phyloP scores from a whole-genome alignment of 2,113 vertebrate genomes.

The Strigops habroptila region DNA sequence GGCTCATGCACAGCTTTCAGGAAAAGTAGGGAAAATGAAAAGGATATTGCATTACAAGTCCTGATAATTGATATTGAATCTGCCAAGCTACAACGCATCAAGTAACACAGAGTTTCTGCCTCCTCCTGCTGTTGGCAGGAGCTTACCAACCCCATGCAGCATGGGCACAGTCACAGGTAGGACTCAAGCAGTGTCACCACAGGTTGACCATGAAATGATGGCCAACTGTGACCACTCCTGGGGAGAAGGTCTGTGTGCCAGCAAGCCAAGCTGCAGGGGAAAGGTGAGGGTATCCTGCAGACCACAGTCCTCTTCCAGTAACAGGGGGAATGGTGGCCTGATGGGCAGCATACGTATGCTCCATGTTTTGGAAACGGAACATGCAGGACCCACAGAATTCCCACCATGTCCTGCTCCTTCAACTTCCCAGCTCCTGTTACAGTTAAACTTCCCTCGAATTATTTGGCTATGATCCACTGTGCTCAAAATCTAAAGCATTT shows the following conservation, averaged over 20 bases:
- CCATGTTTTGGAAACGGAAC: not conserved
- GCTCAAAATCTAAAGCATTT: not conserved
- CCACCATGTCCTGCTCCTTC: not conserved
- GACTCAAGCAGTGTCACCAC: not conserved
- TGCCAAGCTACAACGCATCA: not conserved
- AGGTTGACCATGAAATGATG: not conserved
- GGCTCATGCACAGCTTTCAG: not conserved
- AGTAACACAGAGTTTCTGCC: rapidly evolving
- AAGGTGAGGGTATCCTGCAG: not conserved
- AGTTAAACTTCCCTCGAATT: not conserved
- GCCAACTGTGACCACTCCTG: rapidly evolving
- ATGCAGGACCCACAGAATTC: not conserved
- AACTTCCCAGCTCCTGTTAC: not conserved
- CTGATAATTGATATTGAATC: not conserved
- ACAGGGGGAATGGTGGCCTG: rapidly evolving
- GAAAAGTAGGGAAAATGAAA: not conserved
- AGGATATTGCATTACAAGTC: not conserved
- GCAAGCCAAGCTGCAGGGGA: rapidly evolving
- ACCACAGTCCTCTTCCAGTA: not conserved
- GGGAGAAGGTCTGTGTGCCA: not conserved
- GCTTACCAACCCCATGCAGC: rapidly evolving
- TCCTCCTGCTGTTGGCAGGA: not conserved
- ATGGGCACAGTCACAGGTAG: not conserved
- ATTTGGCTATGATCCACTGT: not conserved
- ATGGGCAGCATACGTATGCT: not conserved